Base-by-base conservation (phyloP, 2,888 invertebrate genomes). In the Chaetoderma sp. region DNA sequence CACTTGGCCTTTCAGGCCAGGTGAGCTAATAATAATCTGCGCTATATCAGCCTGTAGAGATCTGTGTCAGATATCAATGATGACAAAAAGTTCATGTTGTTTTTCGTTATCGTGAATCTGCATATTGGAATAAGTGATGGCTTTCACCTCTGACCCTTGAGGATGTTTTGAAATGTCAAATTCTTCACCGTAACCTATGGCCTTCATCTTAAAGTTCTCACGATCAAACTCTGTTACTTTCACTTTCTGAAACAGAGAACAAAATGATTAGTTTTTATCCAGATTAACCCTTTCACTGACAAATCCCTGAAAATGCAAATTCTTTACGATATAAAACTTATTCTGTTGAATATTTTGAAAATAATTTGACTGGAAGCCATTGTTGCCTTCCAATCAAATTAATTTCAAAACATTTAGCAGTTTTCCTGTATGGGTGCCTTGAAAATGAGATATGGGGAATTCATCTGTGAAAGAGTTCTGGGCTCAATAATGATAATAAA, bases 71-170 rank as follows among this genome's bases (percentile, higher is more conserved):
- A 99, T 98, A 89, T 99, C 98, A 86, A 98, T 93, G 86, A 99
- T 98, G 78, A 98, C 98, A 91, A 94, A 99, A 50, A 98, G 89
- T 90, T 98, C 95, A 87, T 90, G 91, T 66, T 75, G 68, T 30
- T 69, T 63, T 21, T 69, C 90, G 75, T 92, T 84, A 63, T 90
- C 88, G 75, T 90, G 89, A 52, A 95, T 88, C 88, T 99, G 98
- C 98, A 99, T 98, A 61, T 97, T 96, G 6, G 98, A 98, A 88
- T 99, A 99, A 4, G 99, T 99, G 73, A 99, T 99, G 33, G 99
- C 99, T 87, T 99, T 99, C 2, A 99, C 96, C 88, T 99, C 99
- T 1, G 95, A 93, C 16, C 98, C 98, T 88, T 97, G 75, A 36
- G 97, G 95, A 88, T 99, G 98, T 87, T 95, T 97, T 1, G 92